phyloP scores from a whole-genome alignment of 53 echinoderm and acorn worm genomes.

The Hippasteria phrygiana region DNA sequence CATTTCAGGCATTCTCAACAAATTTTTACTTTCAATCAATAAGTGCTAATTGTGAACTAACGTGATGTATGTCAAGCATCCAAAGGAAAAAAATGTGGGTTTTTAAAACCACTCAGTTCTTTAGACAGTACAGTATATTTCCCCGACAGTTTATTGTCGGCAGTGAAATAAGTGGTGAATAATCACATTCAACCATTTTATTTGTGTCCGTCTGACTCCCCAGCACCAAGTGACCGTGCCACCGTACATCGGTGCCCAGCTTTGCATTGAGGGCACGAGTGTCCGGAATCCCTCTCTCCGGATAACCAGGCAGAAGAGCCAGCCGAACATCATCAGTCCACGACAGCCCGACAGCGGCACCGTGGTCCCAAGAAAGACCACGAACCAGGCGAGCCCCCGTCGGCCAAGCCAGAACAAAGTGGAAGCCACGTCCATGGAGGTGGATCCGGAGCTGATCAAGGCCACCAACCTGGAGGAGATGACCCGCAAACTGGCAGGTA shows the following conservation, averaged over 20 bases:
- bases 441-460: constrained; percentile 41
- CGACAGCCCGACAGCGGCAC: constrained; percentile 35
- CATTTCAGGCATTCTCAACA: too few species aligned
- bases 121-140: too few species aligned
- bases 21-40: too few species aligned
- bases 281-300: constrained; percentile 77
- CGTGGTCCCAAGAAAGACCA: constrained; percentile 25
- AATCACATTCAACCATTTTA: too few species aligned
- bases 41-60: too few species aligned
- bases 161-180: too few species aligned
- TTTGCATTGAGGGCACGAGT: constrained; percentile 76
- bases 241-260: constrained; percentile 84
- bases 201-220: too few species aligned
- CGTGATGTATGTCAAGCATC: too few species aligned
- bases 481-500: constrained; percentile 97
- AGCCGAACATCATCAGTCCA: constrained; percentile 72
- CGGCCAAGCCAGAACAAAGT: constrained; percentile 43
- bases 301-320: constrained; percentile 84
- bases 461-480: constrained; percentile 88
- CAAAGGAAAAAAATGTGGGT: too few species aligned
- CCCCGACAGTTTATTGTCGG: too few species aligned
- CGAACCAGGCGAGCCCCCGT: constrained; percentile 10
- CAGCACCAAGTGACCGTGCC: constrained; percentile 84
- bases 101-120: too few species aligned
- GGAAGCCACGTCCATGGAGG: constrained; percentile 38